These are phyloP conservation scores for Cydia splendana DNA, from an alignment of 1,140 invertebrate genomes.

Conservation along the genomic window DNA sequence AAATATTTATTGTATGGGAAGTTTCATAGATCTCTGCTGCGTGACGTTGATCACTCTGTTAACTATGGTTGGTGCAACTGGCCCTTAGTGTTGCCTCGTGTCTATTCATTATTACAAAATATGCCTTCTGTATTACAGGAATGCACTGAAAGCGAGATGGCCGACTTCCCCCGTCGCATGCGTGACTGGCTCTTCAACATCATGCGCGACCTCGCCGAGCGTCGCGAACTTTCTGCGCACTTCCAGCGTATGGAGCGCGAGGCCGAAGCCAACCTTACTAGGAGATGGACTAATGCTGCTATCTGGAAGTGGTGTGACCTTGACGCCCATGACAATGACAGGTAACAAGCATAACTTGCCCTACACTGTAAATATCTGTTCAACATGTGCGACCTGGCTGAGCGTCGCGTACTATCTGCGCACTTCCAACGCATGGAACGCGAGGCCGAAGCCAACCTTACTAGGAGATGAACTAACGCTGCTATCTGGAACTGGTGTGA, in stretches of 20 bases:
- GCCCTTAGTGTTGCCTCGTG: too few species aligned
- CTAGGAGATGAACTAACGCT: slow-evolving; percentile 92
- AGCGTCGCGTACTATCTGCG: slow-evolving; percentile 91
- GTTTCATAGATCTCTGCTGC: too few species aligned
- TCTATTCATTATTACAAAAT: too few species aligned
- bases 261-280: slow-evolving; percentile 91
- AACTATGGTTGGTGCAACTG: too few species aligned
- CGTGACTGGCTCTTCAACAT: slow-evolving; percentile 98
- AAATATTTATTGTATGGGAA: too few species aligned
- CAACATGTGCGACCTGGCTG: slow-evolving; percentile 96
- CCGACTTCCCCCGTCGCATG: slow-evolving; percentile 96
- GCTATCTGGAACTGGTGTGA: slow-evolving; percentile 99
- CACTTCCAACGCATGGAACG: slow-evolving; percentile 92
- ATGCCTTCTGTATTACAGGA: slow-evolving; percentile 69
- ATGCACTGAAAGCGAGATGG: slow-evolving; percentile 91
- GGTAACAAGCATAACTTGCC: slow-evolving; percentile 63
- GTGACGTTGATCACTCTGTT: too few species aligned
- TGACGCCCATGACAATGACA: slow-evolving; percentile 92
- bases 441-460: slow-evolving; percentile 92
- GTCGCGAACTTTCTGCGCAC: slow-evolving; percentile 91
- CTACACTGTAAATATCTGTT: slow-evolving; percentile 56
- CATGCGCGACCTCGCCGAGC: slow-evolving; percentile 95
- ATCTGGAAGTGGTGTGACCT: slow-evolving; percentile 99
- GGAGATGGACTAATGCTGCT: slow-evolving; percentile 93
- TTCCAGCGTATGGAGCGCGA: slow-evolving; percentile 93